Evolutionary conservation across 2,113 vertebrate genomes (phyloP).

Genomic region (Xerus inauris): DNA sequence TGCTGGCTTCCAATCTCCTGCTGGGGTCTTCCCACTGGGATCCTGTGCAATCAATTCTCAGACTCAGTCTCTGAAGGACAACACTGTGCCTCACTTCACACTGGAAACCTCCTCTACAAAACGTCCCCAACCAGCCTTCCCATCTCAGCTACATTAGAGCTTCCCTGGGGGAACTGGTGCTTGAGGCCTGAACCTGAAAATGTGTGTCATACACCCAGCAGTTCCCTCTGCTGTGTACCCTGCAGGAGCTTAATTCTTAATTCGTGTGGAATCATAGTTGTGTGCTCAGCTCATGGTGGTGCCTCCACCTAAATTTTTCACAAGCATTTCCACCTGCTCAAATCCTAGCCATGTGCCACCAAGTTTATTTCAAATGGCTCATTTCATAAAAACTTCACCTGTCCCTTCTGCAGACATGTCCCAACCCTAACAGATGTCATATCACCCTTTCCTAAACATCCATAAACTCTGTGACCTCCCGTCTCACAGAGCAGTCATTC

Average conservation of each 20-base stretch:
- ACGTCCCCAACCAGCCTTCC: not conserved
- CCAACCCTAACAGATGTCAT: too few species aligned
- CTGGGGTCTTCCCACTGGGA: fast-evolving
- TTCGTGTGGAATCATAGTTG: fast-evolving
- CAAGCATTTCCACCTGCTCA: not conserved
- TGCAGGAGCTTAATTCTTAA: not conserved
- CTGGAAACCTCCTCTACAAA: not conserved
- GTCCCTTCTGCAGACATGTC: not conserved
- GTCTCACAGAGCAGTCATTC: not conserved
- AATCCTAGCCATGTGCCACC: not conserved
- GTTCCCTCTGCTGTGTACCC: fast-evolving
- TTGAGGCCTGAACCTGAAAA: not conserved
- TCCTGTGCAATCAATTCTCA: fast-evolving
- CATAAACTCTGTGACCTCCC: not conserved
- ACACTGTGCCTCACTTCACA: not conserved
- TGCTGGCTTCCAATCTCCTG: fast-evolving
- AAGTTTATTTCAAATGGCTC: not conserved
- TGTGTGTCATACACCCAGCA: fast-evolving
- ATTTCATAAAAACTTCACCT: not conserved
- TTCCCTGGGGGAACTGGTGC: not conserved
- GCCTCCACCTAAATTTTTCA: not conserved
- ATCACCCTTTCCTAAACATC: not conserved
- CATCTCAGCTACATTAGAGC: not conserved
- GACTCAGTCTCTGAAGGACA: fast-evolving
- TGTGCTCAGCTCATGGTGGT: fast-evolving